Base-by-base conservation (phyloP, 2,888 invertebrate species). In the Mesorhabditis belari region DNA sequence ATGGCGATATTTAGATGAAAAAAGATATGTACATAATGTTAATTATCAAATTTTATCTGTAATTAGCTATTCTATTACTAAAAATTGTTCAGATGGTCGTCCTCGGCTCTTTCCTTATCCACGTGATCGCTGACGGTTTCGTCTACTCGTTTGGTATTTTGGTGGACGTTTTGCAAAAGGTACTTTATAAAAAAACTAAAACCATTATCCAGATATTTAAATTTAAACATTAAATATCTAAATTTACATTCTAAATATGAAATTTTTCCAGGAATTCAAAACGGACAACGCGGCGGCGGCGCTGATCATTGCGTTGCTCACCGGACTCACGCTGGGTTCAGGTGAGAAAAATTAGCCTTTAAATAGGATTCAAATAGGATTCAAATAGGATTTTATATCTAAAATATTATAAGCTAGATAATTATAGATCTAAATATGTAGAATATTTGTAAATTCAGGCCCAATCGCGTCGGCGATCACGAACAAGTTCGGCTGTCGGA, bases 61-160 rank as follows among this genome's bases (percentile, higher is more conserved):
- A 44, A 44, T 44, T 44, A 35, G 17, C 9, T 35, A 35, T 35
- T 12, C 35, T 35, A 35, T 6, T 35, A 35, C 35, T 17, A 35
- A 35, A 35, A 35, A 35, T 35, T 35, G 44, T 35, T 35, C 79
- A 76, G 77, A 64, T 74, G 44, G 77, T 79, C 35, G 79, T 79
- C 21, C 29, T 79, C 55, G 92, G 90, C 25, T 93, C 93, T 5
- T 95, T 96, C 84, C 89, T 94, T 88, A 91, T 96, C 77, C 95
- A 96, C 84, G 83, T 85, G 54, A 74, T 88, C 88, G 94, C 93
- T 73, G 96, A 96, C 83, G 96, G 96, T 63, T 90, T 96, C 82
- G 44, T 94, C 57, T 96, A 96, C 84, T 92, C 94, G 19, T 95
- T 95, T 82, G 96, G 96, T 59, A 88, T 95, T 95, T 83, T 90